Conservation (phyloP, 1,140 invertebrate genomes). For the Phortica variegata region DNA sequence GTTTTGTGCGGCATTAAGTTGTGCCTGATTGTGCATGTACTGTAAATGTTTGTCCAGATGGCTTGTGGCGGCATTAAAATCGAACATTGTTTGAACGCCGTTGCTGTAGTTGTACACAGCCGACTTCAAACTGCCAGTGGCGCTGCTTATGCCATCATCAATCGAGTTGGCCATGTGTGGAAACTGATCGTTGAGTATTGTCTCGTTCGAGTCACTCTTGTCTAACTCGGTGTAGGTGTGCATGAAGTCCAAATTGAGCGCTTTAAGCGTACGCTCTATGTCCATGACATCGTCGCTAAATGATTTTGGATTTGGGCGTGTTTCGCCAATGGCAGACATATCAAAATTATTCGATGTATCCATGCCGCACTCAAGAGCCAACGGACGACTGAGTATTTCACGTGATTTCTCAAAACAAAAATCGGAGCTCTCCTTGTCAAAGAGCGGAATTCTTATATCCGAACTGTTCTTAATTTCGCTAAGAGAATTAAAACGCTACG, state of each 20-base stretch:
- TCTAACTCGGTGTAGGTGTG: slow-evolving; percentile 55
- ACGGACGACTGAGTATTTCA: slow-evolving; percentile 66
- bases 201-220: slow-evolving; percentile 56
- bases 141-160: slow-evolving; percentile 52
- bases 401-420: slow-evolving; percentile 73
- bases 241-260: slow-evolving; percentile 55
- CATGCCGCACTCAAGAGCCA: slow-evolving; percentile 29
- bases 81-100: slow-evolving; percentile 51
- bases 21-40: slow-evolving; percentile 49
- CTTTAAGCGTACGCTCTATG: slow-evolving; percentile 54
- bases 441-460: slow-evolving; percentile 64
- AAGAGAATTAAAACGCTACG: slow-evolving; percentile 61
- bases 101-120: slow-evolving; percentile 52
- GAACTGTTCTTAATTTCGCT: slow-evolving; percentile 51
- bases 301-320: slow-evolving; percentile 23
- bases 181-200: slow-evolving; percentile 49
- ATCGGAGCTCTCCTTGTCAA: slow-evolving; percentile 73
- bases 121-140: slow-evolving; percentile 46
- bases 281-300: slow-evolving; percentile 54
- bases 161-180: slow-evolving; percentile 37
- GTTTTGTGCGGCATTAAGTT: slow-evolving; percentile 17
- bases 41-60: slow-evolving; percentile 52
- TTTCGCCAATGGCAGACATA: too few relatives aligned
- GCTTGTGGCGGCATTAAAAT: slow-evolving; percentile 52
- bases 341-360: slow-evolving; percentile 8